A percentile compares a stretch with the other conserved stretches of the same genome.
Conservation (phyloP, 2,888 invertebrate genomes). For the Idaea aversata region DNA sequence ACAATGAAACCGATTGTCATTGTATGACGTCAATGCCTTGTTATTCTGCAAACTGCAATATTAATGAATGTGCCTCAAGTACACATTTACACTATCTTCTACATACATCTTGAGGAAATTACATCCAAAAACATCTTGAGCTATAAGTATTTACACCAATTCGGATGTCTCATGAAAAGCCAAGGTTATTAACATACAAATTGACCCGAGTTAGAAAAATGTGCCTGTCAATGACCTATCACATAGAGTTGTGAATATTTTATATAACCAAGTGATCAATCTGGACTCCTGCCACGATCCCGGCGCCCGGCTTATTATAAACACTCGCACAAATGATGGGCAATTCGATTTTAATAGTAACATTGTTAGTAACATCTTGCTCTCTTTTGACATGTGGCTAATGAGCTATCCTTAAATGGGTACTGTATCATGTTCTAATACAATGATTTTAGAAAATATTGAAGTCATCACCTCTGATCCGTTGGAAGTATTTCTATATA, state of each 20-base stretch:
- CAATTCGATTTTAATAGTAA: not conserved
- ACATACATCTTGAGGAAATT: too few species aligned
- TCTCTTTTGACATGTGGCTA: not conserved
- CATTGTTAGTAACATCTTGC: not conserved
- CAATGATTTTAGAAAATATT: not conserved
- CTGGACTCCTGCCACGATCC: constrained; percentile 74
- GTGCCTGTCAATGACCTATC: constrained; percentile 71
- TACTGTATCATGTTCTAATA: not conserved
- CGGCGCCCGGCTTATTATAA: constrained; percentile 70
- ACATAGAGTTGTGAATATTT: constrained; percentile 69
- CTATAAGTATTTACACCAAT: too few species aligned
- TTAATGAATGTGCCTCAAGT: not conserved
- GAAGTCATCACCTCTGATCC: constrained; percentile 6
- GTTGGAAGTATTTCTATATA: not conserved
- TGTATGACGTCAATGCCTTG: constrained; percentile 17
- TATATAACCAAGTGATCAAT: constrained; percentile 74
- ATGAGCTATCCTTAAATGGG: not conserved
- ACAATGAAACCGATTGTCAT: constrained; percentile 10
- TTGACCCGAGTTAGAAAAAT: constrained; percentile 48
- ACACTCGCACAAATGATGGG: constrained; percentile 32
- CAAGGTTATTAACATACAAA: not conserved
- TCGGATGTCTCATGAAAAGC: not conserved
- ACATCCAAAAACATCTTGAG: too few species aligned
- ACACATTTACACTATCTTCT: not conserved
- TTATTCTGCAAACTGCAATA: constrained; percentile 15